Evolutionary conservation across 2,888 invertebrate species (phyloP).

Genomic region (Ypsolopha sequella): DNA sequence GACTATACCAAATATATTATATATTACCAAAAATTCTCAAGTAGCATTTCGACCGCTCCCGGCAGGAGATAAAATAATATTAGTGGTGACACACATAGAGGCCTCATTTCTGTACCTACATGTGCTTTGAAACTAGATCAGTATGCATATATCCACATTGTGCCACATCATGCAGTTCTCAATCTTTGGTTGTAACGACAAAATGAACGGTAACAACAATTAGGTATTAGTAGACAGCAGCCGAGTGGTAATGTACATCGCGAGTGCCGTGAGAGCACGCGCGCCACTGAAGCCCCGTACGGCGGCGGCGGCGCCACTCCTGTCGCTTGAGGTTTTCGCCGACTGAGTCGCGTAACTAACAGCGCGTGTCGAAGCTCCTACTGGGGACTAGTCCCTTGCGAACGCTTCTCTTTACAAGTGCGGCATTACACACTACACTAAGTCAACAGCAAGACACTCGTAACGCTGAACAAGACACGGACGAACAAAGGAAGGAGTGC

Average conservation of each 20-base stretch:
- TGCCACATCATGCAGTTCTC: constrained; percentile 57
- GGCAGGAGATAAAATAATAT: constrained; percentile 3
- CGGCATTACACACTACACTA: constrained; percentile 64
- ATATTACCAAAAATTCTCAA: too few species aligned
- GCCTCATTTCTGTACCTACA: constrained; percentile 31
- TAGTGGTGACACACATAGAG: constrained; percentile 35
- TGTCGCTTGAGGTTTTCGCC: constrained; percentile 60
- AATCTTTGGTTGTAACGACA: constrained; percentile 18
- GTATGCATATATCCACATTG: constrained; percentile 50
- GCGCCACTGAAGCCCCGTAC: constrained; percentile 47
- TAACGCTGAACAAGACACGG: constrained; percentile 59
- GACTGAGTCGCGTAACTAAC: constrained; percentile 19
- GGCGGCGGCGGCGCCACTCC: constrained; percentile 24
- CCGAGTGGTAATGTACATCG: constrained; percentile 57
- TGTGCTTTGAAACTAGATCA: constrained; percentile 45
- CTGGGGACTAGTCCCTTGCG: constrained; percentile 42
- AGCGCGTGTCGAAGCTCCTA: constrained; percentile 56
- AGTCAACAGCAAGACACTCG: constrained; percentile 62
- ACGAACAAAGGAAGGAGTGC: constrained; percentile 44
- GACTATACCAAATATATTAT: too few species aligned
- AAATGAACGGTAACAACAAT: constrained; percentile 47
- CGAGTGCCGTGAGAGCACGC: constrained; percentile 28
- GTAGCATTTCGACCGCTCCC: too few species aligned
- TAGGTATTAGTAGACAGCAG: constrained; percentile 38
- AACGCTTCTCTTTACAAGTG: constrained; percentile 48